Base-by-base conservation (phyloP, 1,140 invertebrate genomes). In the Procambarus virginalis region DNA sequence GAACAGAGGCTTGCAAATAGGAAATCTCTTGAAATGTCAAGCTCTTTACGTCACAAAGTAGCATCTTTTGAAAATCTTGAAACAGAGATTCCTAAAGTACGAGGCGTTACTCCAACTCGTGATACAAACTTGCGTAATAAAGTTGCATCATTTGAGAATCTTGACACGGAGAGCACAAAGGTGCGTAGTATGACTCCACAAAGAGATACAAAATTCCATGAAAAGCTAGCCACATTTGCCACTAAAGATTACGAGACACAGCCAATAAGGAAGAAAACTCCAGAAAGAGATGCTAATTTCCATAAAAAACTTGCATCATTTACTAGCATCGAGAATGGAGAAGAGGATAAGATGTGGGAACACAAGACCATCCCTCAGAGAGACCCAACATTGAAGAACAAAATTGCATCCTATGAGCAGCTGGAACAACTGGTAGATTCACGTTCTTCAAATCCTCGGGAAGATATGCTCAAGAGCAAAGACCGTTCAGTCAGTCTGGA, bases 1-100 rank as follows among this genome's bases (percentile, higher is more conserved):
- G 84, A 60, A 10, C 91, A 92, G 88, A 92, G 82, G 48, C 80
- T 85, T 12, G 76, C 79, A 22, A 84, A 95, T 92, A 94, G 95
- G 93, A 94, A 93, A 89, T 92, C 93, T 70, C 80, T 92, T 34
- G 92, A 93, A 48, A 84, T 93, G n/a, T 92, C 91, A 14, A 82
- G 77, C 46, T 90, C 92, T n/a, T 90, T 92, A 51, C 86, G 89
- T 77, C 91, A 73, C 87, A 92, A 88, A 77, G 89, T 92, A 51
- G 91, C 88, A 49, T 92, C 89, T 3, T 93, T 93, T 85, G 91
- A 93, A 84, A 92, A 89, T n/a, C 49, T 91, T 34, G 91, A 92
- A 45, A 78, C 60, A 51, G 92, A 93, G 22, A 78, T 91, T 14
- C 90, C 84, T 9, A 93, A 92, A 90, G 78, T 79, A 12, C 86